Base-by-base conservation (phyloP, 2,888 invertebrate genomes). In the Ichneumoninae sp. region DNA sequence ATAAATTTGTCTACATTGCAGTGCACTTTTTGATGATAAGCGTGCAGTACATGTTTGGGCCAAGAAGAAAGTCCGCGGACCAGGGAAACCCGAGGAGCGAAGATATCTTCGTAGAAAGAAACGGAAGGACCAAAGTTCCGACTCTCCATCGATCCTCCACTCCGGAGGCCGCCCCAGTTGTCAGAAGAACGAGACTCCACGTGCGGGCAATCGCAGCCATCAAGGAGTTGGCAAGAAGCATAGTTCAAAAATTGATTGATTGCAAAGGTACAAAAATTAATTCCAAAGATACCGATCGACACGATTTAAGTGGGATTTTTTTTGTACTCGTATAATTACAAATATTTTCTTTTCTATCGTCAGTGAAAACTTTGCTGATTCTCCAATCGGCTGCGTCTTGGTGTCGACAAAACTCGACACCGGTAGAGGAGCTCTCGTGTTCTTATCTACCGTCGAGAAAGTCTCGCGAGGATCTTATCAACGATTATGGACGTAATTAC, bases 1-100 rank as follows among this genome's bases (percentile, higher is more conserved):
- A n/a, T 44, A 22, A 78, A 1, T 44, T 71, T 47, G 13, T 33
- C 75, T 71, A 44, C 6, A 76, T 86, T 87, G 16, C 75, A 93
- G 93, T 93, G 92, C 90, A 93, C 78, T 93, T 90, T 81, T 40
- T 92, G 4, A 92, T 92, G 90, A 82, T 87, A 40, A 88, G 87
- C 6, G 88, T 93, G 81, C 91, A 92, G 40, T 89, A 89, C 52
- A 16, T 91, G 3, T 87, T 90, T 54, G 87, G 85, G 22, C 69
- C 87, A 74, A 16, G 54, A 26, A 50, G 74, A 76, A 80, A 83
- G 8, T 54, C 73, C 16, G 13, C 47, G 7, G 47, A 81, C n/a
- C 1, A 50, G 4, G 36, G 10, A 50, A 50, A 36, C 10, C 16
- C 36, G 0, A 44, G 7, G 65, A 44, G 1, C 22, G 54, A 57